Base-by-base conservation (phyloP, 2,797 vertebrate species). In the Channa striata region DNA sequence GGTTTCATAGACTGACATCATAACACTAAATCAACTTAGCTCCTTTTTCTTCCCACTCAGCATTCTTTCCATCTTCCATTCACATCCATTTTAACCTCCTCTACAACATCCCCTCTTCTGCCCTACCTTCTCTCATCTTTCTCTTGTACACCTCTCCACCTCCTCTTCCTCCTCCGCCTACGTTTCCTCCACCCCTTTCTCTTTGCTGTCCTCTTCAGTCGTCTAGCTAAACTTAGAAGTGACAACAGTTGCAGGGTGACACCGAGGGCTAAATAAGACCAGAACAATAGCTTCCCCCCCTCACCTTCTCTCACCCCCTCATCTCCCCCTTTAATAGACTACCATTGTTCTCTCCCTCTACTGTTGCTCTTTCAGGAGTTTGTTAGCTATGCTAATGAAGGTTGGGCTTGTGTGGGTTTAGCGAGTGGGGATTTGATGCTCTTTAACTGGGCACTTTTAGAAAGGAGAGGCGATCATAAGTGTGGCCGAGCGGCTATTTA, bases 221-320 rank as follows among this genome's bases (percentile, higher is more conserved):
- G 57, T 84, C 74, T 67, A 8, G 84, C 91, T 93, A 93, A 93
- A 94, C 86, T 93, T 95, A 94, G 94, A 94, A 72, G 89, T 92
- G 93, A 93, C 91, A 94, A 93, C 93, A 94, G 93, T 93, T 93
- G 90, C 91, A 91, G 85, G 85, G 86, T 91, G 90, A 93, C 90
- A 91, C 89, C 84, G 78, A 86, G 72, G 77, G 82, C 92, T 93
- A 94, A 93, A 93, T 90, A 87, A 83, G 88, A 87, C 73, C 80
- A 90, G 89, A 86, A 94, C 92, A 93, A 94, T 92, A 89, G 86
- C 81, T 33, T 21, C 33, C 52, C 77, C 59, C 72, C 47, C 20
- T 36, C 47, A 51, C 40, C 63, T 66, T 59, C 46, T 59, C 57
- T 77, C 78, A 66, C 60, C 76, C 72, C 72, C 61, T 52, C 75